phyloP scores from a whole-genome alignment of 2,113 vertebrate species.

The Pangasianodon gigas region DNA sequence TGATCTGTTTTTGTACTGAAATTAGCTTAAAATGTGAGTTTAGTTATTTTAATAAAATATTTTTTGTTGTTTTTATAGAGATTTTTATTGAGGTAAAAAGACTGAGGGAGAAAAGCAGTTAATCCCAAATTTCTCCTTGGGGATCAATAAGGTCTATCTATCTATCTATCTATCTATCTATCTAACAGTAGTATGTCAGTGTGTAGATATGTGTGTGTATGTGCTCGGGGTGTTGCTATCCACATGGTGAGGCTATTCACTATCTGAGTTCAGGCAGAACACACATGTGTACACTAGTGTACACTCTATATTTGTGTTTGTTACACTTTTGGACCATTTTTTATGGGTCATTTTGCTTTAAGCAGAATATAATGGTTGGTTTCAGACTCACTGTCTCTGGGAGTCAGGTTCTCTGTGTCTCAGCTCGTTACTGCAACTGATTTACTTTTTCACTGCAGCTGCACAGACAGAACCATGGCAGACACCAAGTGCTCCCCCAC shows the following conservation, averaged over 20 bases:
- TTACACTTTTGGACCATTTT: background rate
- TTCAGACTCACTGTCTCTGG: background rate
- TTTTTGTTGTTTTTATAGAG: too few species aligned
- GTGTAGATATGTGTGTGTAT: background rate
- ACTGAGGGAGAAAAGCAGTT: too few species aligned
- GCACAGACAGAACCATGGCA: background rate
- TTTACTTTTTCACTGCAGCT: background rate
- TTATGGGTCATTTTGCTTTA: background rate
- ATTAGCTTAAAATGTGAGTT: too few species aligned
- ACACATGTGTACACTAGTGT: background rate
- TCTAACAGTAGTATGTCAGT: background rate
- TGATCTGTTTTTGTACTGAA: background rate
- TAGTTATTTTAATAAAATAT: too few species aligned
- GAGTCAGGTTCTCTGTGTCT: background rate
- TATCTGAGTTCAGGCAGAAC: background rate
- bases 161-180: background rate
- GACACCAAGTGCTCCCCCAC: background rate
- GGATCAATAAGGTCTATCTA: too few species aligned
- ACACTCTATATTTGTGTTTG: background rate
- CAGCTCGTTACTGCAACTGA: background rate
- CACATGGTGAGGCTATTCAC: background rate
- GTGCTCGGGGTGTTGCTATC: background rate
- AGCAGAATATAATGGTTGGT: background rate
- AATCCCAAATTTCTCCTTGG: too few species aligned
- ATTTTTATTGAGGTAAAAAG: too few species aligned